Evolutionary conservation across 2,888 invertebrate species (phyloP).

Genomic region (Anticlea derivata): DNA sequence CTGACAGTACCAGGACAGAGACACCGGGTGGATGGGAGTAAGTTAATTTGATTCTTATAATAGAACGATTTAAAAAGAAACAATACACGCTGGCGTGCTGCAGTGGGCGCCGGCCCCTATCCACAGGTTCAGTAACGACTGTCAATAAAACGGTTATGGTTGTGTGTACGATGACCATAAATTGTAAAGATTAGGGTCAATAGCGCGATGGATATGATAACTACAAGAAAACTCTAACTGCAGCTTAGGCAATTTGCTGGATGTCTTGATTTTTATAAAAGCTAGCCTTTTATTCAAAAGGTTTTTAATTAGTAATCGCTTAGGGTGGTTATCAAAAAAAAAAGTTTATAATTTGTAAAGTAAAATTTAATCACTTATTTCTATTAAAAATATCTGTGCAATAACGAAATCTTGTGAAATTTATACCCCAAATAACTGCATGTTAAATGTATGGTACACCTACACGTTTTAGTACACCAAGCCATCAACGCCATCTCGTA

Average conservation of each 20-base stretch:
- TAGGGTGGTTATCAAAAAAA: too few species aligned
- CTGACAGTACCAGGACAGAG: too few species aligned
- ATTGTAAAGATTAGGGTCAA: constrained; percentile 79
- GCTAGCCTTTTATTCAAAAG: too few species aligned
- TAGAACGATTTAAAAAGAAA: constrained; percentile 38
- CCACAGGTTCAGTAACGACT: constrained; percentile 68
- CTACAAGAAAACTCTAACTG: constrained; percentile 58
- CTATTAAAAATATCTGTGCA: too few species aligned
- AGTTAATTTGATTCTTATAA: too few species aligned
- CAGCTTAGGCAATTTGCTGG: constrained; percentile 19
- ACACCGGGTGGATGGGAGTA: too few species aligned
- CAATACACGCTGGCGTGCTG: constrained; percentile 38
- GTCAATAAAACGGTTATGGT: constrained; percentile 77
- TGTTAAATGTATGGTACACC: too few species aligned
- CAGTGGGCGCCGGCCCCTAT: constrained; percentile 54
- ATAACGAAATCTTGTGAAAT: too few species aligned
- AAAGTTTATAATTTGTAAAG: too few species aligned
- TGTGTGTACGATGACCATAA: constrained; percentile 74
- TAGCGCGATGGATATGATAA: constrained; percentile 75
- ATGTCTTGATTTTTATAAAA: constrained; percentile 16
- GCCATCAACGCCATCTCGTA: constrained; percentile 30
- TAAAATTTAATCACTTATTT: too few species aligned
- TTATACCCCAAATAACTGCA: too few species aligned
- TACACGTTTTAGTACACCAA: background rate
- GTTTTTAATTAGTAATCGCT: too few species aligned